Base-by-base conservation (phyloP, 2,113 vertebrate species). In the Plecturocebus donacophilus region DNA sequence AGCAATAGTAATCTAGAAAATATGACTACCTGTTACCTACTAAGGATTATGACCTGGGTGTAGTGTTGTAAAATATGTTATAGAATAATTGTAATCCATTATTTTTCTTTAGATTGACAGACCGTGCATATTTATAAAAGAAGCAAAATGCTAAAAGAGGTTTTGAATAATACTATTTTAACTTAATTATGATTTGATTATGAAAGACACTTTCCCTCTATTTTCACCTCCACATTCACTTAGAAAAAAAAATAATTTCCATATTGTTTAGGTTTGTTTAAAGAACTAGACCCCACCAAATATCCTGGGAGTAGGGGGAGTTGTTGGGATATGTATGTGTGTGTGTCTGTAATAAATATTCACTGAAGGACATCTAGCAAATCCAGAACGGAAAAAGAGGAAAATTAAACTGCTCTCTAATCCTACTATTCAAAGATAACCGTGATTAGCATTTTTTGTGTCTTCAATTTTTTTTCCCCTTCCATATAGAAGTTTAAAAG, bases 361-460 rank as follows among this genome's bases (percentile, higher is more conserved):
- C 35, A 64, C 0, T 83, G 71, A 92, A 94, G 88, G 25, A 92
- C 27, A 96, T 20, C 42, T 84, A 64, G 21, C 16, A 80, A 81
- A 89, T 93, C 42, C 61, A 86, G 73, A 86, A 97, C 58, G 49
- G 32, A 68, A 93, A 68, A 87, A 64, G 12, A 75, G n/a, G 40
- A 88, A 61, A 90, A 79, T 81, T 64, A 66, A 87, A 94, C 5
- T n/a, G 42, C 32, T 80, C 19, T 1, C 17, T 87, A 79, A 87
- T 68, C 64, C 45, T 87, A n/a, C 47, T 95, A 54, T 79, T 94
- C 54, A 92, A 76, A 87, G 32, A 66, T 75, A 87, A 81, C 6
- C 30, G 45, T 70, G 35, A 47, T 84, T 47, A 56, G 75, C 14
- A 25, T 23, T 75, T 89, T 91, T 61, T 38, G 23, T 79, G 82